Percentiles rank a stretch among this genome's conserved stretches.
phyloP scores from a whole-genome alignment of 2,888 invertebrate species.

The Morpho helenor region DNA sequence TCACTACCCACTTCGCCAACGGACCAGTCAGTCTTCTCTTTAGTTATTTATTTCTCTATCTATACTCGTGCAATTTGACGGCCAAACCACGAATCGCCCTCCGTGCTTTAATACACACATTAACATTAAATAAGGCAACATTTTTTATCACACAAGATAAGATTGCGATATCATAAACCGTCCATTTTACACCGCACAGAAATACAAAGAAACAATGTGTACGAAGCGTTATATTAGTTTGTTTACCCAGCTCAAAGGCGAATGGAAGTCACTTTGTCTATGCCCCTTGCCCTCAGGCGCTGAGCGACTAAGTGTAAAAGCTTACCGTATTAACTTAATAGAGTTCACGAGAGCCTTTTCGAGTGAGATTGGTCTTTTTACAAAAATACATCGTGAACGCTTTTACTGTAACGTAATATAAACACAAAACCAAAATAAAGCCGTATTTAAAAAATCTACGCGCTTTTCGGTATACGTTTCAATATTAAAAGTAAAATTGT shows the following conservation, averaged over 20 bases:
- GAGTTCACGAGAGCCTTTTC: slow-evolving; percentile 7
- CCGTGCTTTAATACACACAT: neutral
- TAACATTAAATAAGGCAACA: slow-evolving; percentile 7
- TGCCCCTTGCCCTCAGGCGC: slow-evolving; percentile 45
- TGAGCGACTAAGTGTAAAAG: slow-evolving; percentile 11
- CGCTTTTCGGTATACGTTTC: no score
- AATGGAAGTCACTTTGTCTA: slow-evolving; percentile 71
- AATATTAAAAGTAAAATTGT: no score
- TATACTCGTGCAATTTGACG: no score
- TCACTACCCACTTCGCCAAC: no score
- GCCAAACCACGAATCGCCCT: no score
- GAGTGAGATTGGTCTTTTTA: slow-evolving; percentile 7
- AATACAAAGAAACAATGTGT: slow-evolving; percentile 29
- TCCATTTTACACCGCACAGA: slow-evolving; percentile 26
- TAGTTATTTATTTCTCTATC: no score
- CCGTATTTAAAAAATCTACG: no score
- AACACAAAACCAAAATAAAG: no score
- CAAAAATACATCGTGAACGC: slow-evolving; percentile 9
- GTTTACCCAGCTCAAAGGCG: slow-evolving; percentile 64
- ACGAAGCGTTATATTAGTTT: slow-evolving; percentile 36
- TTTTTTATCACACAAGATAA: slow-evolving; percentile 15
- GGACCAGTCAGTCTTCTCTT: no score
- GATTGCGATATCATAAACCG: slow-evolving; percentile 15
- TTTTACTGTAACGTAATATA: neutral
- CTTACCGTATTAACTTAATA: slow-evolving; percentile 7